Base-by-base conservation (phyloP, 2,797 vertebrate species). In the Paedocypris micromegethes region DNA sequence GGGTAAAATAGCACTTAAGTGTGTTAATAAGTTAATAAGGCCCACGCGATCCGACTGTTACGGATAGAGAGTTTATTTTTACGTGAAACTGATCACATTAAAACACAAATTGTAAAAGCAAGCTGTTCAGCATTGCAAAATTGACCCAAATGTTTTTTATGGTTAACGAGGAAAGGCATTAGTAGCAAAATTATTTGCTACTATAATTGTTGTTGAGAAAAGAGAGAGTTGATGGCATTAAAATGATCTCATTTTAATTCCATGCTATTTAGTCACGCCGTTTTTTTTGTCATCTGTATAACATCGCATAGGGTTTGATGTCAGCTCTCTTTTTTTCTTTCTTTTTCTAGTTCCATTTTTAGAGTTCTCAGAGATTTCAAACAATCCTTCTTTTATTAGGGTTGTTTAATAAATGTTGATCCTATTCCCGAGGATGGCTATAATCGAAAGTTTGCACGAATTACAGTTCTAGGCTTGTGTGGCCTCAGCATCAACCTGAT, bases 1-100 rank as follows among this genome's bases (percentile, higher is more conserved):
- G 51, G 66, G 58, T 69, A 45, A 69, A 69, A 69, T 55, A 51
- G 44, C 50, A 69, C 58, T 61, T 49, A 50, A 48, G 58, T 69
- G 58, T 61, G 47, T 54, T 48, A 44, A 44, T 47, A 48, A 37
- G 54, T 68, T 44, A 38, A 47, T 38, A 58, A 61, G 51, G 44
- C 45, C 44, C 58, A 48, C 66, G 61, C 3, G 39, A 39, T 9
- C 51, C 37, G 6, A 43, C 5, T 40, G 56, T 46, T 44, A 47
- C 0, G 43, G 43, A 60, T 23, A 23, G 23, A 23, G 23, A 23
- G 23, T 23, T 23, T 23, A 23, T 23, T 23, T 23, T 23, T 23
- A 23, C 23, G 23, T 23, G 23, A 23, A 44, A 70, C 40, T 39
- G 52, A 56, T 44, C 44, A 6, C 41, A 50, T 50, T 68, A 44